These are phyloP conservation scores for Alosa sapidissima DNA, from an alignment of 2,797 vertebrate species.

Conservation along the genomic window DNA sequence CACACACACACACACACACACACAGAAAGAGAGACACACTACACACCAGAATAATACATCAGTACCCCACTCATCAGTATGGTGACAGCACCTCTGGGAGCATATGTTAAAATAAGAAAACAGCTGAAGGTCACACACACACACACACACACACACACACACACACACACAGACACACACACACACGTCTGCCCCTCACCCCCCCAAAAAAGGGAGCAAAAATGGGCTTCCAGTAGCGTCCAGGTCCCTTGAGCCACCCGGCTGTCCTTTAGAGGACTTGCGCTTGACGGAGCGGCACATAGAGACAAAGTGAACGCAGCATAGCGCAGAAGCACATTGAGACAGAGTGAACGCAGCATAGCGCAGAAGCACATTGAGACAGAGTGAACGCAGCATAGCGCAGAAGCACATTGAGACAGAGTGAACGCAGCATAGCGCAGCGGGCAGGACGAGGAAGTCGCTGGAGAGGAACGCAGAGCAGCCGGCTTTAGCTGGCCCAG, in stretches of 20 bases:
- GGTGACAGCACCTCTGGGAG: not conserved
- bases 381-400: constrained; percentile 7
- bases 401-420: constrained; percentile 33
- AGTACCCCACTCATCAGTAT: not conserved
- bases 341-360: constrained; percentile 42
- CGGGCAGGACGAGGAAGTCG: not conserved
- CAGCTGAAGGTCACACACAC: not conserved
- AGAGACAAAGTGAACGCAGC: constrained; percentile 22
- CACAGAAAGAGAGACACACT: too few relatives aligned
- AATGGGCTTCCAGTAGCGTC: not conserved
- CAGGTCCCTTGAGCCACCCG: constrained; percentile 37
- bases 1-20: too few relatives aligned
- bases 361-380: constrained; percentile 25
- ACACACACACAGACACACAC: not conserved
- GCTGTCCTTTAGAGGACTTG: constrained; percentile 36
- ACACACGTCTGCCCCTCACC: too few relatives aligned
- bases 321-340: constrained; percentile 18
- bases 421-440: constrained; percentile 32
- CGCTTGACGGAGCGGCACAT: constrained; percentile 34
- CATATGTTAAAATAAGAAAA: not conserved
- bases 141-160: not conserved
- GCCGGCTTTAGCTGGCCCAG: constrained; percentile 26
- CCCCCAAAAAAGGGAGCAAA: constrained; percentile 23
- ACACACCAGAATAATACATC: not conserved
- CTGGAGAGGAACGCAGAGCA: constrained; percentile 42